Percentiles rank a stretch among this genome's conserved stretches.
These are phyloP conservation scores for Drosophila takahashii DNA, from an alignment of 1,140 invertebrate species.

Conservation along the genomic window DNA sequence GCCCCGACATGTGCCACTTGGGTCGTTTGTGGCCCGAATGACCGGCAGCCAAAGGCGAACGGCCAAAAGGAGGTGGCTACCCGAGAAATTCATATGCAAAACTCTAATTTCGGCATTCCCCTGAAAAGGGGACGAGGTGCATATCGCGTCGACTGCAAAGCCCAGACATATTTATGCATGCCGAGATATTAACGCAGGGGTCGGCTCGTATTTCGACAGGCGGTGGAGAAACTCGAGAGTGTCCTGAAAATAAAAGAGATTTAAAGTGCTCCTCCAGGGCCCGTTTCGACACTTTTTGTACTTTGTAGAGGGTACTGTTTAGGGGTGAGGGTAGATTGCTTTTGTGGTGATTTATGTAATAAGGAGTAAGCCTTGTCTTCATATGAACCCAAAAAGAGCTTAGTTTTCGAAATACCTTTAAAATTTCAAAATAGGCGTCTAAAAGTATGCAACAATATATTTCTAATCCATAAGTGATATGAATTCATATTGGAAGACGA, in stretches of 20 bases:
- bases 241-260: slow-evolving; percentile 35
- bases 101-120: slow-evolving; percentile 56
- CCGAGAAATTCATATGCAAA: slow-evolving; percentile 66
- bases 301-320: slow-evolving; percentile 15
- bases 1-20: slow-evolving; percentile 61
- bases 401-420: too few relatives aligned
- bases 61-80: slow-evolving; percentile 5
- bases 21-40: slow-evolving; percentile 47
- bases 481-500: too few relatives aligned
- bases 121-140: slow-evolving; percentile 24
- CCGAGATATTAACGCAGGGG: slow-evolving; percentile 48
- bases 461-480: too few relatives aligned
- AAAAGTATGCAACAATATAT: too few relatives aligned
- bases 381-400: too few relatives aligned
- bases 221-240: slow-evolving; percentile 16
- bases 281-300: slow-evolving; percentile 26
- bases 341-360: neutral
- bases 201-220: slow-evolving; percentile 48
- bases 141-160: slow-evolving; percentile 44
- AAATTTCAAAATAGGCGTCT: too few relatives aligned
- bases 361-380: too few relatives aligned
- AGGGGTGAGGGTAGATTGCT: slow-evolving; percentile 3
- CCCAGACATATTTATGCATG: slow-evolving; percentile 64
- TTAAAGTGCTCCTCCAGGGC: slow-evolving; percentile 38
- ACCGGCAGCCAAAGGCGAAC: slow-evolving; percentile 5